Evolutionary conservation across 1,140 invertebrate genomes (phyloP), one percentile per base, ranked within the genome.

Genomic region (Papilio polytes): DNA sequence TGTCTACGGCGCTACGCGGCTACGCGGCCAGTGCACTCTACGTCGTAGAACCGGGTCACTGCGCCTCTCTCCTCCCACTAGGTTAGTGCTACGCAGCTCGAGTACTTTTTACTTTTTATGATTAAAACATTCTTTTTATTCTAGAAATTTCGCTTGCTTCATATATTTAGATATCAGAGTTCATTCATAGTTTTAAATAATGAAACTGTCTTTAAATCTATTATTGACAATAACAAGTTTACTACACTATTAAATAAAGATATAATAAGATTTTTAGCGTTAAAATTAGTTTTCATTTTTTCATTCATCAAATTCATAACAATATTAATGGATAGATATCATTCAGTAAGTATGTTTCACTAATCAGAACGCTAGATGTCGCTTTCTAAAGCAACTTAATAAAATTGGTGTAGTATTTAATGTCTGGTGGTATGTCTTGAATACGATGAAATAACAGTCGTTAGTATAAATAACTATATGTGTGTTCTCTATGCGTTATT

Each of bases 21-120:
- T 88, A 88, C 86, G 87, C 89, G 90, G 88, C 80, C 90, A 91
- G 82, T 91, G 90, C 91, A 89, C 92, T 88, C 92, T 92, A 92
- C 92, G 90, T 74, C 91, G 90, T 92, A 92, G 86, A 93, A 90
- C 87, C 92, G 86, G 92, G 92, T 94, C 92, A 94, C 84, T 84
- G 86, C 85, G 81, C 86, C 83, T 77, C 66, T 85, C 84, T 85
- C 85, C 83, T 85, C 85, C 81, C 82, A 78, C 82, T 81, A 77
- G 80, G 76, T 78, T 78, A 78, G 76, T 59, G 76, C 76, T 59
- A 78, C 76, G 76, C 48, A 76, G 51, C 51, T 78, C 76, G 76
- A 78, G 51, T 78, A 78, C 76, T 78, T 78, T 78, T 78, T 78
- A 78, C 76, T 78, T 78, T 78, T 78, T 78, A 78, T 59, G 51